A percentile compares a stretch with the other conserved stretches of the same genome.
Evolutionary conservation across 2,888 invertebrate species (phyloP).

Genomic region (Callimorpha dominula): DNA sequence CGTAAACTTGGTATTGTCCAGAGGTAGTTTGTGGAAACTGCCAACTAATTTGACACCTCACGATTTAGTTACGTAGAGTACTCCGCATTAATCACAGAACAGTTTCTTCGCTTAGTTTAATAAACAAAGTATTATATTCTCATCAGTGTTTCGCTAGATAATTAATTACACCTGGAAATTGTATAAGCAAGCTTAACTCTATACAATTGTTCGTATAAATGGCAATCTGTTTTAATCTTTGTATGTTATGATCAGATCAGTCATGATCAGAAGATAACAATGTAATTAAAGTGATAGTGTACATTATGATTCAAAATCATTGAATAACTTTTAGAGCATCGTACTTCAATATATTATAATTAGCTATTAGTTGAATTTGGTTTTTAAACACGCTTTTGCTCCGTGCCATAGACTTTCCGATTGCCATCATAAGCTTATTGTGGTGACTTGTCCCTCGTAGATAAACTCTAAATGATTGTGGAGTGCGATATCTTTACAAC

Average conservation of each 20-base stretch:
- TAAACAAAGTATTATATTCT: slow-evolving; percentile 22
- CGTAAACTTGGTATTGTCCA: slow-evolving; percentile 48
- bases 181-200: neutral
- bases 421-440: no score
- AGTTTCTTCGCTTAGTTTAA: slow-evolving; percentile 34
- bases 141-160: slow-evolving; percentile 5
- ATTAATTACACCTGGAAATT: neutral
- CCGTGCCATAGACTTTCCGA: no score
- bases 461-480: no score
- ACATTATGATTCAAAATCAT: neutral
- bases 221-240: neutral
- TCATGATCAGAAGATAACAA: neutral
- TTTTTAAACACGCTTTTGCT: no score
- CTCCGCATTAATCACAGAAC: slow-evolving; percentile 28
- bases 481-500: no score
- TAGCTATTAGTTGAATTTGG: no score
- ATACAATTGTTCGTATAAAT: neutral
- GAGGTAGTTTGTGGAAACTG: slow-evolving; percentile 29
- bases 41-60: slow-evolving; percentile 51
- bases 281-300: neutral
- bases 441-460: no score
- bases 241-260: neutral
- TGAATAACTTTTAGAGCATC: no score
- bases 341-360: no score
- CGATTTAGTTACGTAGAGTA: slow-evolving; percentile 28